Evolutionary conservation across 2,888 invertebrate species (phyloP).

Genomic region (Vanessa cardui): DNA sequence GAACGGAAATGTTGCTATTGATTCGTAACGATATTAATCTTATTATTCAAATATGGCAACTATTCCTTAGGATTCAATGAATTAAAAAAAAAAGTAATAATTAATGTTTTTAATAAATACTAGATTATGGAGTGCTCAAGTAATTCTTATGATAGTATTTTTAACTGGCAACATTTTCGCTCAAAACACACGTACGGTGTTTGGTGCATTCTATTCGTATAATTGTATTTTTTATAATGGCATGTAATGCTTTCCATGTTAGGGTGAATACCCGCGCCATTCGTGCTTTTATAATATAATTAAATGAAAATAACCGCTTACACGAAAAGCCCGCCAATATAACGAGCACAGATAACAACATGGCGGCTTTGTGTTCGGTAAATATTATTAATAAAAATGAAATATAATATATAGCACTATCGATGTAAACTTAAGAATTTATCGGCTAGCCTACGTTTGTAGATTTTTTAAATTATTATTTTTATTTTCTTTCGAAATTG

Average conservation of each 20-base stretch:
- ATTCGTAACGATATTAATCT: background rate
- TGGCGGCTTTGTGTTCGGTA: slow-evolving; percentile 31
- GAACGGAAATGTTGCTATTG: slow-evolving; percentile 36
- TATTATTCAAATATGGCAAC: background rate
- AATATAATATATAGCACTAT: slow-evolving; percentile 57
- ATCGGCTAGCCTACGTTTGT: slow-evolving; percentile 51
- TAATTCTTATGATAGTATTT: slow-evolving; percentile 11
- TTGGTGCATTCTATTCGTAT: slow-evolving; percentile 54
- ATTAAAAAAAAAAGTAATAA: background rate
- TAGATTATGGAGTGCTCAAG: slow-evolving; percentile 20
- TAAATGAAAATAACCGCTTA: slow-evolving; percentile 27
- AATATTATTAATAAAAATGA: slow-evolving; percentile 45
- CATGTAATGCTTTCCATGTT: slow-evolving; percentile 72
- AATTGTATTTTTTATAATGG: slow-evolving; percentile 51
- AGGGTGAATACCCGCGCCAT: slow-evolving; percentile 60
- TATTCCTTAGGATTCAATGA: slow-evolving; percentile 5
- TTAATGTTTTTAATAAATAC: background rate
- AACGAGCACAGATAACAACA: slow-evolving; percentile 9
- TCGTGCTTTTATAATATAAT: slow-evolving; percentile 60
- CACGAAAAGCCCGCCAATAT: slow-evolving; percentile 32
- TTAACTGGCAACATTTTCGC: slow-evolving; percentile 31
- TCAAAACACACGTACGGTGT: slow-evolving; percentile 37
- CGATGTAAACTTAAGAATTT: slow-evolving; percentile 52
- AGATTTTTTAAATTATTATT: slow-evolving; percentile 42
- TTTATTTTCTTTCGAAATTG: slow-evolving; percentile 31